Conservation (phyloP, 1,140 invertebrate genomes). For the Drosophila bifasciata region DNA sequence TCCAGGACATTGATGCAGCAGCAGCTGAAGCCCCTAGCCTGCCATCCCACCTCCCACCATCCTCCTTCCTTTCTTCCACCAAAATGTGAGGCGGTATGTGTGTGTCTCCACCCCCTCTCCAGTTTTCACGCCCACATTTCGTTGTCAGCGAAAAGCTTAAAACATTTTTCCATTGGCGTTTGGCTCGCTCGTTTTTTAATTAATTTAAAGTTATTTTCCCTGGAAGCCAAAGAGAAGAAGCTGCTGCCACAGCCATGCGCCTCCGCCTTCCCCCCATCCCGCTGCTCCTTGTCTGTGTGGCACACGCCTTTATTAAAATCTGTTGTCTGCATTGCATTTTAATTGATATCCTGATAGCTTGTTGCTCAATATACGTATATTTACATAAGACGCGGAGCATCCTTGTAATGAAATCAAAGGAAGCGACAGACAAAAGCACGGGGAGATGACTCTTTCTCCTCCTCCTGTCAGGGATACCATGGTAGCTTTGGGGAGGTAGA, state of each 20-base stretch:
- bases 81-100: neutral
- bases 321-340: conserved; percentile 63
- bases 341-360: conserved; percentile 61
- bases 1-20: conserved; percentile 74
- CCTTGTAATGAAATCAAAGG: conserved; percentile 29
- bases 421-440: neutral
- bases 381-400: conserved; percentile 49
- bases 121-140: conserved; percentile 41
- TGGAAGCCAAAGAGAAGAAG: conserved; percentile 36
- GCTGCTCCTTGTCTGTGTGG: neutral
- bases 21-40: conserved; percentile 12
- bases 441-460: neutral
- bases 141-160: conserved; percentile 67
- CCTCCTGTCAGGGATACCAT: too few relatives aligned
- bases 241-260: conserved; percentile 2
- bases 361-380: conserved; percentile 65
- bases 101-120: neutral
- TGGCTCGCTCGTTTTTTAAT: conserved; percentile 71
- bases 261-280: too few relatives aligned
- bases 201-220: conserved; percentile 81
- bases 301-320: conserved; percentile 69
- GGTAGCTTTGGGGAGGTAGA: too few relatives aligned
- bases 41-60: neutral
- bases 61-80: neutral
- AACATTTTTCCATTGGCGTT: conserved; percentile 76